These are phyloP conservation scores for Peromyscus polionotus DNA, from an alignment of 2,113 vertebrate species.

Conservation along the genomic window DNA sequence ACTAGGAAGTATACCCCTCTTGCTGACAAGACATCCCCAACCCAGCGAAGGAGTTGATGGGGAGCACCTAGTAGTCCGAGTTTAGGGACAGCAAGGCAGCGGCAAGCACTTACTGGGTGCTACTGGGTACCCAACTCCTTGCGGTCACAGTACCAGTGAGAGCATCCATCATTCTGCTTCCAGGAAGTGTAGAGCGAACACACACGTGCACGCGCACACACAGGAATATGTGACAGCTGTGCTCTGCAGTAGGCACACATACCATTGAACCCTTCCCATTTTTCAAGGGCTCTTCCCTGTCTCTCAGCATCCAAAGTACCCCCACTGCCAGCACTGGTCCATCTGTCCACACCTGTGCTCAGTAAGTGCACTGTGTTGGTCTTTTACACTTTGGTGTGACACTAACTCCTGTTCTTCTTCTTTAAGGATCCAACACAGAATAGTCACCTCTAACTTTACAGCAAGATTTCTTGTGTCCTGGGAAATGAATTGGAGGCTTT, in stretches of 20 bases:
- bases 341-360: not conserved
- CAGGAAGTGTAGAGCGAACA: not conserved
- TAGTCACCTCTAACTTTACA: not conserved
- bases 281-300: not conserved
- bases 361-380: not conserved
- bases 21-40: not conserved
- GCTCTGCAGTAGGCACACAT: not conserved
- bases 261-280: not conserved
- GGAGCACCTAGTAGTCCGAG: not conserved
- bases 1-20: not conserved
- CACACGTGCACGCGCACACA: not conserved
- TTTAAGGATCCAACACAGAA: not conserved
- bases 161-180: not conserved
- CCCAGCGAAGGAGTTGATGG: not conserved
- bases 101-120: not conserved
- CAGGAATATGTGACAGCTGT: not conserved
- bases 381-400: not conserved
- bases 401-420: not conserved
- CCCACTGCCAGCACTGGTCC: not conserved
- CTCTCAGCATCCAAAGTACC: not conserved
- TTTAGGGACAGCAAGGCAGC: not conserved
- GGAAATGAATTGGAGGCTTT: constrained; percentile 22
- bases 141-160: not conserved
- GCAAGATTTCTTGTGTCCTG: not conserved
- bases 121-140: not conserved